A percentile compares a stretch with the other conserved stretches of the same genome.
Evolutionary conservation across 2,113 vertebrate species (phyloP).

Genomic region (Microcebus tavaratra): DNA sequence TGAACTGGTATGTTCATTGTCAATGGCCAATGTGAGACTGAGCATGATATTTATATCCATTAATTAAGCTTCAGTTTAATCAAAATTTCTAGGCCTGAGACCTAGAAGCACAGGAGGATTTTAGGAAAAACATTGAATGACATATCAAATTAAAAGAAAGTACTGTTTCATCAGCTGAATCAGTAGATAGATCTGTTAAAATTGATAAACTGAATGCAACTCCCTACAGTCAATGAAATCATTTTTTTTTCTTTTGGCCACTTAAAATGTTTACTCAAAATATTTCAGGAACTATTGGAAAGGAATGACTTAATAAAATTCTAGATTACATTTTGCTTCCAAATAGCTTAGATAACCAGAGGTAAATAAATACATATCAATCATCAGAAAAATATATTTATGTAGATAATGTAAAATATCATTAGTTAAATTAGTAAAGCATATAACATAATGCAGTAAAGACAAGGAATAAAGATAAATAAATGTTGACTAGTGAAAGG

Average conservation of each 20-base stretch:
- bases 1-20: not conserved
- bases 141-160: not conserved
- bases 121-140: not conserved
- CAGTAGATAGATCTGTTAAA: not conserved
- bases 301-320: not conserved
- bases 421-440: too few relatives aligned
- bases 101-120: not conserved
- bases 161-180: not conserved
- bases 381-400: too few relatives aligned
- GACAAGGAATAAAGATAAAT: too few relatives aligned
- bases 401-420: too few relatives aligned
- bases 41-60: not conserved
- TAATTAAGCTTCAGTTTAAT: not conserved
- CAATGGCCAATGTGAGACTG: not conserved
- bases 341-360: not conserved
- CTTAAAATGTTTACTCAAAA: not conserved
- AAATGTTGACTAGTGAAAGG: not conserved
- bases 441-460: too few relatives aligned
- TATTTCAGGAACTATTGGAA: not conserved
- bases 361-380: not conserved
- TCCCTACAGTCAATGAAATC: not conserved
- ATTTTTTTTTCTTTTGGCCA: not conserved
- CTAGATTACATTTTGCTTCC: not conserved
- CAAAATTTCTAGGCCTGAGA: not conserved
- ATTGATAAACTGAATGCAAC: not conserved